Conservation (phyloP, 2,888 invertebrate species). For the Cosmia pyralina region DNA sequence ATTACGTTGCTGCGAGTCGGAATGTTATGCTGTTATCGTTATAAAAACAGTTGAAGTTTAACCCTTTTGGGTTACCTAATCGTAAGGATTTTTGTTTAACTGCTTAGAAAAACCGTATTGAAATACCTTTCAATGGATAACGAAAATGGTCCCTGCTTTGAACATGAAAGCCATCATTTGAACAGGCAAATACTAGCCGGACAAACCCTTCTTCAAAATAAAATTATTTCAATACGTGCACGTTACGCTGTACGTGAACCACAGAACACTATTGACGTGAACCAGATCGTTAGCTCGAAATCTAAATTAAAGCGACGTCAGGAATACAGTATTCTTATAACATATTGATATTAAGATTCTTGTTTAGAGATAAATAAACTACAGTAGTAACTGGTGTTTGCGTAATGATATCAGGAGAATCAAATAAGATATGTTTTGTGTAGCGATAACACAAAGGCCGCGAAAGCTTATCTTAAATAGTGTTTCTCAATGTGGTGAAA, state of each 20-base stretch:
- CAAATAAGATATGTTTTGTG: slow-evolving; percentile 59
- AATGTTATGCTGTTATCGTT: too few species aligned
- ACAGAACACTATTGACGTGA: too few species aligned
- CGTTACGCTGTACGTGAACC: too few species aligned
- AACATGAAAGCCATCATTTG: not conserved
- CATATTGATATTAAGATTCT: slow-evolving; percentile 18
- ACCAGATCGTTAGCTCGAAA: not conserved
- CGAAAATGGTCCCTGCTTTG: too few species aligned
- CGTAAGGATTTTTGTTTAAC: too few species aligned
- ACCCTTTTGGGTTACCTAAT: too few species aligned
- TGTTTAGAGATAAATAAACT: slow-evolving; percentile 23
- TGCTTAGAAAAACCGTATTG: too few species aligned
- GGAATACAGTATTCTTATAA: slow-evolving; percentile 8
- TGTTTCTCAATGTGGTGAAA: slow-evolving; percentile 51
- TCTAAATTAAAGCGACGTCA: not conserved
- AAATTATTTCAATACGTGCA: not conserved
- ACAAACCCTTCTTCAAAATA: not conserved
- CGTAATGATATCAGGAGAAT: slow-evolving; percentile 50
- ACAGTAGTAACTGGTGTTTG: slow-evolving; percentile 41
- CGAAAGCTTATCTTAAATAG: slow-evolving; percentile 44
- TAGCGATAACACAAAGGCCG: slow-evolving; percentile 53
- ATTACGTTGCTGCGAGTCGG: too few species aligned
- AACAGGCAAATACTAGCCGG: not conserved
- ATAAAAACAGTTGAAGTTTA: too few species aligned
- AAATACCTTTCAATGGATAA: too few species aligned